Evolutionary conservation across 2,888 invertebrate genomes (phyloP), one percentile per base, ranked within the genome.

Genomic region (Heliconius hortense): DNA sequence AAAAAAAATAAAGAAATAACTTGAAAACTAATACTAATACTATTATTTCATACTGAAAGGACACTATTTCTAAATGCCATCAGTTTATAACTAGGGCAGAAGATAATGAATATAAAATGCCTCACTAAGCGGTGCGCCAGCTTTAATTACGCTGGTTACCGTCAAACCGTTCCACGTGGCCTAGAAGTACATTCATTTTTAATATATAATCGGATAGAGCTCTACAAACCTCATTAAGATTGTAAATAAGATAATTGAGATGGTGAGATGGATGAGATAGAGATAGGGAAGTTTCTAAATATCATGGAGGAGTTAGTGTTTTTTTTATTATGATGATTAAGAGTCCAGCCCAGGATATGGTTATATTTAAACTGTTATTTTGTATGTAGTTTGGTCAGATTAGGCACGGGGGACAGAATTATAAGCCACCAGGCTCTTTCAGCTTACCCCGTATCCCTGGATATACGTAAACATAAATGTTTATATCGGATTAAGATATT

Each of bases 21-120:
- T 8, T 1, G 1, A 35, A 8, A 39, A 39, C 13, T 15, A 24
- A 35, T 35, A 64, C n/a, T 39, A 24, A 64, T 0, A 39, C n/a
- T 39, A 21, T 66, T 39, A 68, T 48, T 70, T 74, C 39, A 39
- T 70, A 64, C 63, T 70, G 39, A 64, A 64, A 63, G 63, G 69
- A 53, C 31, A 63, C 18, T 64, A 35, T 24, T 69, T 74, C 74
- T 74, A 74, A 69, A 74, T 74, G 31, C 69, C 53, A 74, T 76
- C 35, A 73, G 43, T 43, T 72, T 28, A 76, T 63, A 76, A 76
- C 68, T 74, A 72, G 72, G 74, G 62, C 76, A 76, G 64, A 76
- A 69, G 75, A 74, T 79, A 76, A 75, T 79, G 78, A 79, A 80
- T 79, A 76, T 76, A 75, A 77, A 78, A 79, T 77, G 79, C 70